phyloP scores from a whole-genome alignment of 2,113 vertebrate genomes.

The Lagopus leucura region DNA sequence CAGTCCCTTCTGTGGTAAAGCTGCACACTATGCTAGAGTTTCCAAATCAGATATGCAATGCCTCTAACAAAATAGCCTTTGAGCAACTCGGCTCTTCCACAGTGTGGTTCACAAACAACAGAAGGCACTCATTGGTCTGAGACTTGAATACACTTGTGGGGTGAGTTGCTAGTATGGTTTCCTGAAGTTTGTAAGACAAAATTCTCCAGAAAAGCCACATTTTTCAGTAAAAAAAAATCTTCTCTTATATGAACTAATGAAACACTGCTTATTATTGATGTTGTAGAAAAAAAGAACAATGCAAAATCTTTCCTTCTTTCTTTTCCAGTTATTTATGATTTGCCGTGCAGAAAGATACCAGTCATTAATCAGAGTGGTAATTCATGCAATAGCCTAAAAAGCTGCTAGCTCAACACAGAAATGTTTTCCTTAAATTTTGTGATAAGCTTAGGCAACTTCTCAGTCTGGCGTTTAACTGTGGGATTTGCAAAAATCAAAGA shows the following conservation, averaged over 20 bases:
- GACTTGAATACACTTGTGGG: background rate
- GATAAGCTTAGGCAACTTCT: background rate
- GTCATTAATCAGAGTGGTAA: background rate
- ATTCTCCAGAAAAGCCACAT: background rate
- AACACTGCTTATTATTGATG: background rate
- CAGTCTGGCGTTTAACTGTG: background rate
- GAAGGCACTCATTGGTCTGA: background rate
- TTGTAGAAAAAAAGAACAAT: background rate
- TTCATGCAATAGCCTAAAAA: background rate
- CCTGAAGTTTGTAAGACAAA: background rate
- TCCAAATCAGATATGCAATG: background rate
- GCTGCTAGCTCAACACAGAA: background rate
- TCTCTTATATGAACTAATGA: background rate
- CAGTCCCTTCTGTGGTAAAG: background rate
- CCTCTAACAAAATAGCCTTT: background rate
- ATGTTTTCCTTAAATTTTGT: background rate
- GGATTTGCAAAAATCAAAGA: background rate
- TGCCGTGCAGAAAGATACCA: background rate
- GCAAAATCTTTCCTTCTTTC: background rate
- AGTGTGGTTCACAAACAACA: background rate
- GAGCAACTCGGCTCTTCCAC: background rate
- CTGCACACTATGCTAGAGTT: accelerated
- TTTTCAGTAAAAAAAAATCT: background rate
- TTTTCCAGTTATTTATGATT: background rate
- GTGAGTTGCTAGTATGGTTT: background rate